Evolutionary conservation across 2,113 vertebrate genomes (phyloP).

Genomic region (Sisor rabdophorus): DNA sequence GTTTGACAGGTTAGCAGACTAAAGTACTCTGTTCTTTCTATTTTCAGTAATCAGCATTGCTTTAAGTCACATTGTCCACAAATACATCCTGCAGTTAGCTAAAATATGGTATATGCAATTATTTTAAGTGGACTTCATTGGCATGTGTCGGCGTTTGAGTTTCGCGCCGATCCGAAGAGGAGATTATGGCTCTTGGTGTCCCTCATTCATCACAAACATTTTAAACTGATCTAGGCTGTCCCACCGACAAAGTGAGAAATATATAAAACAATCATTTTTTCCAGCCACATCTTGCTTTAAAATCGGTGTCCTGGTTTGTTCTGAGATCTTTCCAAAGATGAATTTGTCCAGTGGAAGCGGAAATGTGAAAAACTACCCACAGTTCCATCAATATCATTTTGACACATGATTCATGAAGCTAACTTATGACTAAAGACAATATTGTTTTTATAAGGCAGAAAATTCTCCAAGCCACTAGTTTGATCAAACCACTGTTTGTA

Average conservation of each 20-base stretch:
- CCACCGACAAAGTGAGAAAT: conserved; percentile 26
- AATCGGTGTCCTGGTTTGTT: conserved; percentile 28
- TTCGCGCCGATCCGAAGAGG: conserved; percentile 3
- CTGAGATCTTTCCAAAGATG: conserved; percentile 35
- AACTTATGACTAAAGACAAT: conserved; percentile 37
- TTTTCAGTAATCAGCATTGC: conserved; percentile 11
- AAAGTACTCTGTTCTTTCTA: background rate
- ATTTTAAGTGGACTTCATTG: conserved; percentile 33
- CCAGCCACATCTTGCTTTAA: conserved; percentile 34
- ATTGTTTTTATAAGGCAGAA: conserved; percentile 26
- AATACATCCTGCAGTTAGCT: conserved; percentile 17
- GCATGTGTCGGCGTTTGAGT: conserved; percentile 19
- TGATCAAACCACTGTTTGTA: background rate
- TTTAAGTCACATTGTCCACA: conserved; percentile 15
- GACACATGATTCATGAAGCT: conserved; percentile 47
- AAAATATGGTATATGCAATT: conserved; percentile 21
- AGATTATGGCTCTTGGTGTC: conserved; percentile 19
- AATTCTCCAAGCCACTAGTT: conserved; percentile 14
- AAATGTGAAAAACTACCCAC: conserved; percentile 43
- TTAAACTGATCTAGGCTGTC: conserved; percentile 30
- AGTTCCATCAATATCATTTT: conserved; percentile 35
- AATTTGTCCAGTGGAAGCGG: conserved; percentile 44
- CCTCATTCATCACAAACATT: conserved; percentile 38
- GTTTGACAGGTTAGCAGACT: background rate
- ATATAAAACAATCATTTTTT: conserved; percentile 46